Evolutionary conservation across 2,113 vertebrate species (phyloP), one percentile per base, ranked within the genome.

Genomic region (Sphaerodactylus townsendi): DNA sequence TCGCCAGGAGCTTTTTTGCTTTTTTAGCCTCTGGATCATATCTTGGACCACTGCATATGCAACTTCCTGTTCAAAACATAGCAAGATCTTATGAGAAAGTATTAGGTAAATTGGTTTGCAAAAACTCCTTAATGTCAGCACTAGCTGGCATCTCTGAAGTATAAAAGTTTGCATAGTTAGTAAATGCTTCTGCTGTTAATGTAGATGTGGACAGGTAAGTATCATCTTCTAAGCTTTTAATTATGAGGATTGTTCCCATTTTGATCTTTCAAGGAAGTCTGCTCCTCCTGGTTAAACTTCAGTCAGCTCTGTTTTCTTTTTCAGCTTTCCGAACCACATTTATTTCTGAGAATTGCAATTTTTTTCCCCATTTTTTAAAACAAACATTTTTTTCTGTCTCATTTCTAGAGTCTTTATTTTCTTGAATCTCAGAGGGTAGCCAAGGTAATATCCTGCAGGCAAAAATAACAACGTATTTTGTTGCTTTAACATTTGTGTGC

Each of bases 121-220:
- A 62, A 84, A 69, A 79, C 53, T 78, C 48, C 78, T n/a, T 78
- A 64, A 56, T 78, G 75, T 84, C 75, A 84, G 83, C 75, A 78
- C 39, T 84, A 72, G 41, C 23, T 21, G 15, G 50, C 68, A 53
- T 71, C 83, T 59, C 69, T 37, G 14, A 82, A 62, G 19, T n/a
- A 82, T 30, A 53, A 15, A 62, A 78, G 73, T 41, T 62, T 78
- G 83, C 66, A 35, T 41, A 17, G 39, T 78, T 78, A 78, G 75
- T n/a, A 71, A 35, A 64, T 71, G 41, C 15, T 71, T 70, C 75
- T 71, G 25, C 66, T 84, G 7, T 46, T 74, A 37, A 21, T 19
- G 33, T 64, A 15, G 50, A 84, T 84, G 71, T 84, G 50, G 50
- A 69, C 66, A 84, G 75, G 66, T 71, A 72, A 84, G 68, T 78